These are phyloP conservation scores for Plebejus anna DNA, from an alignment of 2,888 invertebrate genomes.

Conservation along the genomic window DNA sequence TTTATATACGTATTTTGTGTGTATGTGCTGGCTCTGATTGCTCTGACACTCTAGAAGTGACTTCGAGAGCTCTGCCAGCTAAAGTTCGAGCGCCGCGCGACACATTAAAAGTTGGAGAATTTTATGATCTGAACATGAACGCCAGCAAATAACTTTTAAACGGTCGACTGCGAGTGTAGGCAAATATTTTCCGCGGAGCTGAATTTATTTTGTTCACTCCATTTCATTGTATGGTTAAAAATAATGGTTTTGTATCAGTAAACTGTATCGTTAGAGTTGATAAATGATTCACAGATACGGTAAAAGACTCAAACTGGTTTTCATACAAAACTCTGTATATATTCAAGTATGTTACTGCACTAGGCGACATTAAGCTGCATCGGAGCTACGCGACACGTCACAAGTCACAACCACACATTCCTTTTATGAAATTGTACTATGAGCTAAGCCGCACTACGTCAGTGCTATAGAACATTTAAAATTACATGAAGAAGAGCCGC, in stretches of 20 bases:
- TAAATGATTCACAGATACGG: neutral
- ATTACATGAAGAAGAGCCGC: too few relatives aligned
- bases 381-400: too few relatives aligned
- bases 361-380: too few relatives aligned
- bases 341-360: too few relatives aligned
- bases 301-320: neutral
- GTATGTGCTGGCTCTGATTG: neutral
- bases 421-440: too few relatives aligned
- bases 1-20: too few relatives aligned
- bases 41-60: conserved; percentile 8
- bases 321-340: neutral
- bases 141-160: conserved; percentile 16
- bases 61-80: conserved; percentile 33
- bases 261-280: neutral
- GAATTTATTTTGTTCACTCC: conserved; percentile 5
- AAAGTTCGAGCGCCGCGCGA: conserved; percentile 35
- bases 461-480: too few relatives aligned
- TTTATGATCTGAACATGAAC: conserved; percentile 27
- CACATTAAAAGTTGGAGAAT: conserved; percentile 37
- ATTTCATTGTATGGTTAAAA: neutral
- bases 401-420: too few relatives aligned
- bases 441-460: too few relatives aligned
- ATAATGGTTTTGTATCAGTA: neutral
- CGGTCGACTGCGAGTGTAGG: conserved; percentile 1
- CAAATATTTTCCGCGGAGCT: neutral